These are phyloP conservation scores for Neomonachus schauinslandi DNA, from an alignment of 2,113 vertebrate genomes.

Conservation along the genomic window DNA sequence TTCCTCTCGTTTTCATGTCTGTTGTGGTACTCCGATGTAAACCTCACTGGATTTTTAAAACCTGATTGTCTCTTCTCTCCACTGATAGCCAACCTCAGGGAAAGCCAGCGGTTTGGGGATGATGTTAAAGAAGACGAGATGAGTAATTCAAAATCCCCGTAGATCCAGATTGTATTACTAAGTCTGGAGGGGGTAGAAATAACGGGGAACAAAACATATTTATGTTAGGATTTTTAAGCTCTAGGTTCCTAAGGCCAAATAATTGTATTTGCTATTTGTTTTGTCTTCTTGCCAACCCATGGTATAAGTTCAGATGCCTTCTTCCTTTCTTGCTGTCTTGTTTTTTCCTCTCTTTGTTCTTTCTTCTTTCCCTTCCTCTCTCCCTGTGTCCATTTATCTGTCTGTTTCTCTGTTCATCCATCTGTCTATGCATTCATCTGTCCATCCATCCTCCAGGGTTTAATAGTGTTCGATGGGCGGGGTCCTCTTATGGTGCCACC, in stretches of 20 bases:
- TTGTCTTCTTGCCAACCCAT: slow-evolving; percentile 10
- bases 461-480: neutral
- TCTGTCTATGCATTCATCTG: neutral
- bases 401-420: neutral
- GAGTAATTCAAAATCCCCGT: neutral
- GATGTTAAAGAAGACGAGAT: neutral
- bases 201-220: neutral
- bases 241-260: slow-evolving; percentile 15
- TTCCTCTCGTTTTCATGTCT: neutral
- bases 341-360: neutral
- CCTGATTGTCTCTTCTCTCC: neutral
- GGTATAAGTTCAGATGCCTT: neutral
- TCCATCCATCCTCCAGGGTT: neutral
- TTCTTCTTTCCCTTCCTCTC: neutral
- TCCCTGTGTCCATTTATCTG: neutral
- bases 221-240: neutral
- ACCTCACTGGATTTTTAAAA: neutral
- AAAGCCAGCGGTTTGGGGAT: neutral
- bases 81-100: neutral
- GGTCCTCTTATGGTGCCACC: neutral
- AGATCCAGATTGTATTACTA: neutral
- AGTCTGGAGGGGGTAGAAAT: neutral
- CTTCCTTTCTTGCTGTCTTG: neutral
- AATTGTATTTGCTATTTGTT: neutral
- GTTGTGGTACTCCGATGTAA: neutral